These are phyloP conservation scores for Pseudomyrmex pallidus DNA, from an alignment of 1,140 invertebrate genomes.

Conservation along the genomic window DNA sequence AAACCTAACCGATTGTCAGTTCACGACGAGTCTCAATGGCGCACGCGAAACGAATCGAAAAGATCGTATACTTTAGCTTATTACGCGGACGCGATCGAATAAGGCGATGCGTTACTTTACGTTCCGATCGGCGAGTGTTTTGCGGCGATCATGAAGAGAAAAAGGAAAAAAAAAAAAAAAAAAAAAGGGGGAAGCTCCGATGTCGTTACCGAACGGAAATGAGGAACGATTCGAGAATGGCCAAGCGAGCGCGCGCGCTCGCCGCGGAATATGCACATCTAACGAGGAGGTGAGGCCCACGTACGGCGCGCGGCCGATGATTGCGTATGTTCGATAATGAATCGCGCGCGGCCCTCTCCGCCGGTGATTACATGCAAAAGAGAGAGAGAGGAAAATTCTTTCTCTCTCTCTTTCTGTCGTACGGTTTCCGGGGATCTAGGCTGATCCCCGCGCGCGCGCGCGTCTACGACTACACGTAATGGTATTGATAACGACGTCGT, in stretches of 20 bases:
- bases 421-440: conserved; percentile 65
- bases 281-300: conserved; percentile 25
- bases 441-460: neutral
- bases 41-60: neutral
- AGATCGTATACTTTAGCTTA: neutral
- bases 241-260: neutral
- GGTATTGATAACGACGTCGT: conserved; percentile 73
- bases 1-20: neutral
- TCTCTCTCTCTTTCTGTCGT: conserved; percentile 22
- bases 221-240: conserved; percentile 66
- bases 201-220: conserved; percentile 71
- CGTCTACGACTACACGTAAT: conserved; percentile 68
- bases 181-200: conserved; percentile 38
- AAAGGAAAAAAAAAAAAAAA: neutral
- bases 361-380: conserved; percentile 55
- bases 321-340: conserved; percentile 67
- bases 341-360: conserved; percentile 23
- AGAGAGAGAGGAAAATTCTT: conserved; percentile 58
- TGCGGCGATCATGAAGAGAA: neutral
- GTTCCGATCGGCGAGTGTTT: conserved; percentile 17
- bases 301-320: conserved; percentile 50
- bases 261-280: conserved; percentile 7
- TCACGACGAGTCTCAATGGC: neutral
- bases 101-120: conserved; percentile 13
- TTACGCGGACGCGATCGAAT: conserved; percentile 24